Percentiles rank a stretch among this genome's conserved stretches.
These are phyloP conservation scores for Cossypha heuglini DNA, from an alignment of 2,797 vertebrate genomes.

Conservation along the genomic window DNA sequence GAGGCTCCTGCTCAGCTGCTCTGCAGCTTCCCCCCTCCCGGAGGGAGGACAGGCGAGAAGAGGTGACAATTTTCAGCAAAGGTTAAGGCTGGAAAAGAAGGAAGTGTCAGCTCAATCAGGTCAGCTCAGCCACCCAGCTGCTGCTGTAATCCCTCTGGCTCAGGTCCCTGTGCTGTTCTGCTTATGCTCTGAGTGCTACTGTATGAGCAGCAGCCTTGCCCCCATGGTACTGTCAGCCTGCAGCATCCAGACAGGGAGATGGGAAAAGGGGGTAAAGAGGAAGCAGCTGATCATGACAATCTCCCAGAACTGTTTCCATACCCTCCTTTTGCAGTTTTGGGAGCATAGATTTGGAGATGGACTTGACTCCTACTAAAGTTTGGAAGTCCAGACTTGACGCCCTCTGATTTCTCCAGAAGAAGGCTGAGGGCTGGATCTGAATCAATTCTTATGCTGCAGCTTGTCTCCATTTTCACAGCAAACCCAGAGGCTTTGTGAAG, in stretches of 20 bases:
- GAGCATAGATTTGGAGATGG: background rate
- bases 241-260: background rate
- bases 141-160: background rate
- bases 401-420: background rate
- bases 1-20: background rate
- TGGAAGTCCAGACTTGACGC: background rate
- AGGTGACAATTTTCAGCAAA: background rate
- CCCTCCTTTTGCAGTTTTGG: background rate
- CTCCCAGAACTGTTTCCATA: background rate
- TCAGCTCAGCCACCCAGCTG: background rate
- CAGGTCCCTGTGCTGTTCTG: background rate
- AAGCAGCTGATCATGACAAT: background rate
- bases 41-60: background rate
- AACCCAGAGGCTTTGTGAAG: background rate
- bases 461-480: background rate
- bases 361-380: background rate
- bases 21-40: background rate
- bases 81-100: background rate
- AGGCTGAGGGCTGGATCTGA: background rate
- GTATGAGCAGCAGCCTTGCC: background rate
- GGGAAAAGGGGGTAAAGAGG: background rate
- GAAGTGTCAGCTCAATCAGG: constrained; percentile 35
- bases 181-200: background rate
- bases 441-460: background rate
- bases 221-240: background rate